Percentiles rank a stretch among this genome's conserved stretches.
Evolutionary conservation across 2,113 vertebrate species (phyloP).

Genomic region (Procapra przewalskii): DNA sequence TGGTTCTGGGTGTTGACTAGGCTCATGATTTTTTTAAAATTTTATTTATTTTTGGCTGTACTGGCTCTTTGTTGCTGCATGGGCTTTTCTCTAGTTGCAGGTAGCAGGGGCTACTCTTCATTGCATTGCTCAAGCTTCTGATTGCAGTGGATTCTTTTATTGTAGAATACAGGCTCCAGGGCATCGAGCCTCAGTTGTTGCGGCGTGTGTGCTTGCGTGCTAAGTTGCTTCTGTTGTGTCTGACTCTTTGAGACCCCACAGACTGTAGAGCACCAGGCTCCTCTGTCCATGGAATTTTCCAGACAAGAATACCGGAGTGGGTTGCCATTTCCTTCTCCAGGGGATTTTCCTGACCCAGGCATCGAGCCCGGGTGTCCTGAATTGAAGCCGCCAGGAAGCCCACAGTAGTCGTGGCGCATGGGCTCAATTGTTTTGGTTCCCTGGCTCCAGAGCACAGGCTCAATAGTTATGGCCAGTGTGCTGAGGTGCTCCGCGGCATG

Average conservation of each 20-base stretch:
- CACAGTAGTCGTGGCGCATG: background rate
- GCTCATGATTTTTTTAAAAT: background rate
- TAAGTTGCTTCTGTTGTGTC: background rate
- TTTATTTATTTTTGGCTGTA: background rate
- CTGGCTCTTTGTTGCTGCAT: background rate
- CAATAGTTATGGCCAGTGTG: background rate
- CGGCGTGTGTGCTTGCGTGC: rapidly evolving
- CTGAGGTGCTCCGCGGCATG: background rate
- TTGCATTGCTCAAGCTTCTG: background rate
- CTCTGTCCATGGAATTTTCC: background rate
- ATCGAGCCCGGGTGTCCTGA: background rate
- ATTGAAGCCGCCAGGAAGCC: background rate
- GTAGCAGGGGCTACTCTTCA: background rate
- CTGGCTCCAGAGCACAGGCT: background rate
- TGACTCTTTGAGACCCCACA: background rate
- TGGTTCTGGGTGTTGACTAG: background rate
- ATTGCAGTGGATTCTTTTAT: background rate
- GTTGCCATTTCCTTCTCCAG: background rate
- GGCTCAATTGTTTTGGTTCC: background rate
- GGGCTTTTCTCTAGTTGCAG: background rate
- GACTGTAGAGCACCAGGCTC: background rate
- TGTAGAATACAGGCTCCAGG: background rate
- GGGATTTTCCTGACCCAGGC: background rate
- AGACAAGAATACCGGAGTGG: background rate
- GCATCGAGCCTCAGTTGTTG: background rate